Evolutionary conservation across 2,797 vertebrate genomes (phyloP).

Genomic region (Helarctos malayanus): DNA sequence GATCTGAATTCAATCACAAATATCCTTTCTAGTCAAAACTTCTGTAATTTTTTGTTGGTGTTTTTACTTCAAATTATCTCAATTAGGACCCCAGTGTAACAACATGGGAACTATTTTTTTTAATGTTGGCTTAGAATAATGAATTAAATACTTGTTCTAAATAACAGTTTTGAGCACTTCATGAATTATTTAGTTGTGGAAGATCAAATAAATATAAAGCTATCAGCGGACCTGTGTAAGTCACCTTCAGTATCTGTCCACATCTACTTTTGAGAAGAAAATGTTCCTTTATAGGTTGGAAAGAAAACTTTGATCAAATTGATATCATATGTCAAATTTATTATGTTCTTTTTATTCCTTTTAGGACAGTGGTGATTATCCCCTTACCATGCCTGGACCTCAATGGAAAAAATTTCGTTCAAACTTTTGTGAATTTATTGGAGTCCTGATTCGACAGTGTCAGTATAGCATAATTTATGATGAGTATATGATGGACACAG

Average conservation of each 20-base stretch:
- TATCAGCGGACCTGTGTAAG: background rate
- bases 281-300: background rate
- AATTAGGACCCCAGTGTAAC: background rate
- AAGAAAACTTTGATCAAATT: background rate
- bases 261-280: background rate
- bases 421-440: conserved; percentile 99
- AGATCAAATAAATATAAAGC: conserved; percentile 23
- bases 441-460: conserved; percentile 98
- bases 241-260: background rate
- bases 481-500: conserved; percentile 99
- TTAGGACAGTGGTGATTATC: conserved; percentile 99
- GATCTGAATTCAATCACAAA: conserved; percentile 10
- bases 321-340: conserved; percentile 30
- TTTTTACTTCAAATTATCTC: conserved; percentile 13
- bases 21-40: background rate
- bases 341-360: conserved; percentile 71
- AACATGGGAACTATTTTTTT: conserved; percentile 27
- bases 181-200: background rate
- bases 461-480: conserved; percentile 99
- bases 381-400: conserved; percentile 98
- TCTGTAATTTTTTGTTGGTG: background rate
- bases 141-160: conserved; percentile 2
- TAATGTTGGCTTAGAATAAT: background rate
- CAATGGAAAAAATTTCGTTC: conserved; percentile 99
- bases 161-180: background rate